Base-by-base conservation (phyloP, 2,113 vertebrate species). In the Poecile atricapillus region DNA sequence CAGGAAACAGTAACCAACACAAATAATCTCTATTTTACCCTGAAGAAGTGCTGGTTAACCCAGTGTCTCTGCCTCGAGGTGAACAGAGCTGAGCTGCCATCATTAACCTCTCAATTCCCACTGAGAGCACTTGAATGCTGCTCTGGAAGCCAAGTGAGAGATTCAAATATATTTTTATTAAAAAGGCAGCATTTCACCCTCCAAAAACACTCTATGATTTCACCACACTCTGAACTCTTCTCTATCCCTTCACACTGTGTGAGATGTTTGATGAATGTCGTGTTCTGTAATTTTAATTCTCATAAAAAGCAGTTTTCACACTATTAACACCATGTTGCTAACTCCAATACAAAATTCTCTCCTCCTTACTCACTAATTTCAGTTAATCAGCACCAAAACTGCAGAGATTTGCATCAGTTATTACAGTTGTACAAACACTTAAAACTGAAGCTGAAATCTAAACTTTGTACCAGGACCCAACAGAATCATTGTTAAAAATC, bases 401-500 rank as follows among this genome's bases (percentile, higher is more conserved):
- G 2, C 4, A 62, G 20, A 53, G 22, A 71, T 46, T 19, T 82
- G 22, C 33, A 43, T 11, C 44, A 35, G 16, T 67, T 63, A 35
- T 14, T 67, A 23, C 30, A 55, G 28, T 3, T 79, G 53, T 16
- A 64, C 2, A 5, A 7, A 56, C 4, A 14, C 11, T 9, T 5
- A 30, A 65, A 83, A 58, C 39, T 23, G 16, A 23, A 71, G 19
- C 19, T 59, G 47, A 33, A 83, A 62, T 43, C 0, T 1, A 23
- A 87, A 39, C 7, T 67, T 50, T 46, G 13, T 1, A 31, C 15
- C n/a, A n/a, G 15, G 17, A 49, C 3, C 15, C 27, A 23, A 46
- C 1, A 30, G n/a, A 74, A 80, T 6, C 1, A 15, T 1, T 9
- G 14, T 11, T 24, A 43, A 49, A 75, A 87, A 37, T 0, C 1